phyloP scores from a whole-genome alignment of 2,113 vertebrate genomes.

The Chaetura pelagica region DNA sequence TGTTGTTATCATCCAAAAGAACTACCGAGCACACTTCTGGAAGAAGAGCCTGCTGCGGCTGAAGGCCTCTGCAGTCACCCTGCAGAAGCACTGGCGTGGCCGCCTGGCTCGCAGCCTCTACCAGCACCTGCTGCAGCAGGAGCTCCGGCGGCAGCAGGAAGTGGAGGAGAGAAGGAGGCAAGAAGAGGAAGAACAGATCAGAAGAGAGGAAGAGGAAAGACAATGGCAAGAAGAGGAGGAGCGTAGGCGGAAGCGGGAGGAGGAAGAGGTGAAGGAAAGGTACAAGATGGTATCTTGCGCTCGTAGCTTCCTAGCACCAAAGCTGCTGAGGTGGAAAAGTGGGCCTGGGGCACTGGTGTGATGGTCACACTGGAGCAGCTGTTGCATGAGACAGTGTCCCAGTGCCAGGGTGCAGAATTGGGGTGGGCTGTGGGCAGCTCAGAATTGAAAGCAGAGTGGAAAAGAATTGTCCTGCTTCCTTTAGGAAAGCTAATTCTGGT shows the following conservation, averaged over 20 bases:
- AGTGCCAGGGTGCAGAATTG: background rate
- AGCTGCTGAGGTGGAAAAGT: background rate
- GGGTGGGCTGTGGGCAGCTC: background rate
- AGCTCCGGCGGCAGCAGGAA: slow-evolving; percentile 72
- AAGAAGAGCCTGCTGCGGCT: slow-evolving; percentile 79
- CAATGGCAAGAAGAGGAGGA: slow-evolving; percentile 70
- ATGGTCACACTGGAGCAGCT: background rate
- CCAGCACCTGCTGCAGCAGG: slow-evolving; percentile 81
- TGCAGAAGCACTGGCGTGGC: slow-evolving; percentile 89
- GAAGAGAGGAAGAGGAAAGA: slow-evolving; percentile 74
- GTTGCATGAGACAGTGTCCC: background rate
- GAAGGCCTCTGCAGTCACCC: slow-evolving; percentile 79
- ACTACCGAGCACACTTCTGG: slow-evolving; percentile 89
- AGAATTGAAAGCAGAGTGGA: background rate
- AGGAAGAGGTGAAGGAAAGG: slow-evolving; percentile 71
- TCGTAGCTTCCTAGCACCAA: background rate
- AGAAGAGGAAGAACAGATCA: slow-evolving; percentile 62
- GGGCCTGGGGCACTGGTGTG: background rate
- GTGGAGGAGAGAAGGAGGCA: slow-evolving; percentile 72
- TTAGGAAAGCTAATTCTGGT: background rate
- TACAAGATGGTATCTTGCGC: slow-evolving; percentile 12
- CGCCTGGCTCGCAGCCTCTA: slow-evolving; percentile 79
- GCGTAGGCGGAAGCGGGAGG: slow-evolving; percentile 68
- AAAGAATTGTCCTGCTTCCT: background rate
- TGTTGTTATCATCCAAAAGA: slow-evolving; percentile 88